Percentiles rank a stretch among this genome's conserved stretches.
Evolutionary conservation across 1,140 invertebrate genomes (phyloP).

Genomic region (Stratiolaelaps scimitus): DNA sequence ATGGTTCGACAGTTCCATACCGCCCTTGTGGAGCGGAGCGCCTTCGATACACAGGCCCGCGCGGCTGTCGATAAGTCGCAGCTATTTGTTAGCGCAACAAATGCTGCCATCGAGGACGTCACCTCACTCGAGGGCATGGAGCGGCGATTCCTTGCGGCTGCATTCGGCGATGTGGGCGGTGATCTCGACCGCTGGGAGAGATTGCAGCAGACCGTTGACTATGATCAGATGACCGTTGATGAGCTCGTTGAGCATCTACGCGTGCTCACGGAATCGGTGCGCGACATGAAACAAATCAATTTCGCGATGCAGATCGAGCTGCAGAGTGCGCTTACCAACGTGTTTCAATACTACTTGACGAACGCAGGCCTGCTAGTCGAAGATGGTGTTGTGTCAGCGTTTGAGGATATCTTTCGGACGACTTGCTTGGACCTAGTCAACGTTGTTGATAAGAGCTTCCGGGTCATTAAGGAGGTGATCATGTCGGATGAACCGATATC

Average conservation of each 20-base stretch:
- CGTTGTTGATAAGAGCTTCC: constrained; percentile 9
- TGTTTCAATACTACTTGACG: constrained; percentile 15
- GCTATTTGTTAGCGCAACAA: background rate
- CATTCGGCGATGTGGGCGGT: constrained; percentile 5
- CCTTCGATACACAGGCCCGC: background rate
- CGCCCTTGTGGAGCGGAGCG: constrained; percentile 4
- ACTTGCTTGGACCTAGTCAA: background rate
- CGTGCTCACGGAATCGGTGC: background rate
- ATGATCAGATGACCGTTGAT: constrained; percentile 6
- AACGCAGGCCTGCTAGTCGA: background rate
- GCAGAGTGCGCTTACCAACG: background rate
- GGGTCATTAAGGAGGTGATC: constrained; percentile 1
- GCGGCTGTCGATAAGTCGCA: background rate
- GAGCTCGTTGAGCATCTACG: constrained; percentile 8
- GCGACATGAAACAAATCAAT: constrained; percentile 18
- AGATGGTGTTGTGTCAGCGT: background rate
- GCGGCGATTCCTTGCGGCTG: background rate
- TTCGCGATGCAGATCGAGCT: constrained; percentile 8
- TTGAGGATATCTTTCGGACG: constrained; percentile 3
- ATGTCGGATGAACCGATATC: background rate
- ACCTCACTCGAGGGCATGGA: constrained; percentile 1
- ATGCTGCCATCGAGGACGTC: background rate
- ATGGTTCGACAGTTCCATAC: constrained; percentile 9
- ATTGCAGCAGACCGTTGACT: constrained; percentile 18
- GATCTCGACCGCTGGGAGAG: background rate